Percentiles rank a stretch among this genome's conserved stretches.
phyloP scores from a whole-genome alignment of 2,797 vertebrate species.

The Avahi laniger region DNA sequence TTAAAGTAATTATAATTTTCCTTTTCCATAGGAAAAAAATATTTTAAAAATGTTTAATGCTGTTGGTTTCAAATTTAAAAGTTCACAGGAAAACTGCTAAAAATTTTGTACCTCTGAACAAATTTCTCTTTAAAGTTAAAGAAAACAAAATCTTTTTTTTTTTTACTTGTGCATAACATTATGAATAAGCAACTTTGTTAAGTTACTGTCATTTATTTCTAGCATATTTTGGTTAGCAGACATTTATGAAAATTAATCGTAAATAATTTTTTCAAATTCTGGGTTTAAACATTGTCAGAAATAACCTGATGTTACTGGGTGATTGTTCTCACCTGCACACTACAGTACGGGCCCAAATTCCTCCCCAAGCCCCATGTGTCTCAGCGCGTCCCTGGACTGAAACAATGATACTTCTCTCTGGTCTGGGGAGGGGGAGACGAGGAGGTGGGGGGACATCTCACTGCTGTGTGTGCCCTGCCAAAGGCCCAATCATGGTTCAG shows the following conservation, averaged over 20 bases:
- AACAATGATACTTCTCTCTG: background rate
- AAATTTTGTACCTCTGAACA: background rate
- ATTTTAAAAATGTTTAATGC: background rate
- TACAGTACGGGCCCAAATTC: background rate
- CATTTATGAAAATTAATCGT: background rate
- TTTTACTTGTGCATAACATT: background rate
- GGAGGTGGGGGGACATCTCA: background rate
- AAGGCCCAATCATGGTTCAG: background rate
- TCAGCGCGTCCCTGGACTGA: background rate
- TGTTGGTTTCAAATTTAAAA: background rate
- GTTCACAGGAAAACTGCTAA: background rate
- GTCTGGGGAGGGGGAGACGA: background rate
- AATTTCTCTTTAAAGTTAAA: background rate
- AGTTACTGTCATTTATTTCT: background rate
- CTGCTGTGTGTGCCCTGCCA: fast-evolving
- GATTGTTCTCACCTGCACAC: background rate
- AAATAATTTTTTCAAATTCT: background rate
- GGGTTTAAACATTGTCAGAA: background rate
- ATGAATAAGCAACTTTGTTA: background rate
- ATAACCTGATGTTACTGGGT: background rate
- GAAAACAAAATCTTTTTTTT: background rate
- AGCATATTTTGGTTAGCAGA: background rate
- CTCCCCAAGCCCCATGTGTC: fast-evolving
- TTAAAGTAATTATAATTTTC: background rate
- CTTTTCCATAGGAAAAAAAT: background rate